These are phyloP conservation scores for Plagodis pulveraria DNA, from an alignment of 2,888 invertebrate genomes.

Conservation along the genomic window DNA sequence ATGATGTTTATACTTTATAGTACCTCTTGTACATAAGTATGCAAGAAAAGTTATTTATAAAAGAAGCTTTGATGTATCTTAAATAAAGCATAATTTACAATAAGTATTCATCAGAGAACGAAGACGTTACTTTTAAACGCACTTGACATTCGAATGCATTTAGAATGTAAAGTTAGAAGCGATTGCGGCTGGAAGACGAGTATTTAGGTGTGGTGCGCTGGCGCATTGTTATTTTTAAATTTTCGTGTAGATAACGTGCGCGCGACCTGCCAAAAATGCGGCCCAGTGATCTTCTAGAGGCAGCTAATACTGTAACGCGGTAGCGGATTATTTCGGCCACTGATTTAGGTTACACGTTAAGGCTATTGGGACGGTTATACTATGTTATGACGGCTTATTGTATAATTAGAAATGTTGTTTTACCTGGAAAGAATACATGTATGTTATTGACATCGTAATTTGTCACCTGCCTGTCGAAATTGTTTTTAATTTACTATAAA, in stretches of 20 bases:
- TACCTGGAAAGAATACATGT: too few species aligned
- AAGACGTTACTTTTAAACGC: constrained; percentile 9
- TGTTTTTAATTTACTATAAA: too few species aligned
- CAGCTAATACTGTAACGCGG: constrained; percentile 24
- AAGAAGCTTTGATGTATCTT: too few species aligned
- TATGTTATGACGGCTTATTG: too few species aligned
- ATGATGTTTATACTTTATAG: too few species aligned
- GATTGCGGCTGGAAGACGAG: constrained; percentile 10
- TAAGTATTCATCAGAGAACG: too few species aligned
- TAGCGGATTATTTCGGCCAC: constrained; percentile 15
- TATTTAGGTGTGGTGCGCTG: neutral
- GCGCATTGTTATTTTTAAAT: constrained; percentile 18
- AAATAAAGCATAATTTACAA: too few species aligned
- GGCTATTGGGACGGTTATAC: too few species aligned
- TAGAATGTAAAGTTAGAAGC: constrained; percentile 6
- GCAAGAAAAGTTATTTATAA: neutral
- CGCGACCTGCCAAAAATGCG: constrained; percentile 77
- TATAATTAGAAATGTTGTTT: too few species aligned
- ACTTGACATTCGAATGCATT: constrained; percentile 25
- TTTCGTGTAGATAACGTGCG: constrained; percentile 42
- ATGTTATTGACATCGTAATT: too few species aligned
- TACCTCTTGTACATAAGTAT: neutral
- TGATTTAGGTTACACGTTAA: constrained; percentile 6
- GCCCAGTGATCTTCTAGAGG: constrained; percentile 70
- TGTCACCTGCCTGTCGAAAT: too few species aligned